phyloP scores from a whole-genome alignment of 2,797 vertebrate genomes.

The Smutsia gigantea region DNA sequence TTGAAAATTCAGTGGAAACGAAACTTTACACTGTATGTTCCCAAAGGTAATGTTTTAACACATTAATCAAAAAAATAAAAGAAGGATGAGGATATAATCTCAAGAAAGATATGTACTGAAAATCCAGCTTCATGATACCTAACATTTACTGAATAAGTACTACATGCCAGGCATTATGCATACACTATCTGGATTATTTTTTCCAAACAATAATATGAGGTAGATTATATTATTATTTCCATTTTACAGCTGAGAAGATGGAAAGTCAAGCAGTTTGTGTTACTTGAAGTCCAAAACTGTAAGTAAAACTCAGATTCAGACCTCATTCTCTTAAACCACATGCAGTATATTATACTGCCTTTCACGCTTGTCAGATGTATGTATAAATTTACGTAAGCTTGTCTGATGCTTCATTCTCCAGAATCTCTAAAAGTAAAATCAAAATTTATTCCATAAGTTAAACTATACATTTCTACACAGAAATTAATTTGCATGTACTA shows the following conservation, averaged over 20 bases:
- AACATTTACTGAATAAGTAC: neutral
- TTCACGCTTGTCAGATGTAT: neutral
- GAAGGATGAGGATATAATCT: neutral
- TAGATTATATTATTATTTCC: neutral
- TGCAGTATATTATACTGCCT: accelerated
- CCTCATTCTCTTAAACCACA: neutral
- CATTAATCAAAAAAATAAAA: constrained; percentile 71
- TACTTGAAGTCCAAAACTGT: neutral
- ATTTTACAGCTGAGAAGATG: neutral
- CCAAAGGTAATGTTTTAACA: constrained; percentile 63
- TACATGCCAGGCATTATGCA: neutral
- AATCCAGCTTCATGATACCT: neutral
- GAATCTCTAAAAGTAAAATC: neutral
- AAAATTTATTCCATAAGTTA: neutral
- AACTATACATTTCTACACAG: neutral
- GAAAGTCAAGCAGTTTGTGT: neutral
- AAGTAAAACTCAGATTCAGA: no score
- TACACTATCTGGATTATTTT: neutral
- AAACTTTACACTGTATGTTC: constrained; percentile 61
- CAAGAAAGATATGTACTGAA: neutral
- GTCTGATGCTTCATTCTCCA: neutral
- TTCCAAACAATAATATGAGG: neutral
- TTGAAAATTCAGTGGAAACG: constrained; percentile 34
- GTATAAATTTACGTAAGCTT: neutral
- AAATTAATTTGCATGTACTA: neutral